Evolutionary conservation across 35 echinoderm and acorn worm species (phyloP), one percentile per base, ranked within the genome.

Genomic region (Lytechinus variegatus): DNA sequence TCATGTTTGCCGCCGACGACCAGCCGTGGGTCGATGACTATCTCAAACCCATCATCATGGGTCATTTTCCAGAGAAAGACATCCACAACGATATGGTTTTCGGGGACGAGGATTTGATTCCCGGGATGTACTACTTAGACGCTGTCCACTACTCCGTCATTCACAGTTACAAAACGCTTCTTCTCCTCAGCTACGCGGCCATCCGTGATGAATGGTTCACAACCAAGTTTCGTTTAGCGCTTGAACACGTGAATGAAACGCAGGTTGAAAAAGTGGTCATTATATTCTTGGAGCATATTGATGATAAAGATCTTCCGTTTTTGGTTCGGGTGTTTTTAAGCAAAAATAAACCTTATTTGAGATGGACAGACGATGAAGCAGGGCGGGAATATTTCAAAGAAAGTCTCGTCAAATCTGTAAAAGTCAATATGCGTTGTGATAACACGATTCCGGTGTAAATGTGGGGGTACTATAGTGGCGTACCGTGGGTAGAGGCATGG

Each of bases 171-270:
- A 93, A 93, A 54, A 93, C 92, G 92, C 19, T 93, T 5, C 54
- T 93, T 54, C 54, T 93, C 6, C 92, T 93, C 54, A 93, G 92
- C 92, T 56, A 93, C 92, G 92, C 92, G 53, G 10, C 92, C 11
- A 93, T 93, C 56, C 92, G 54, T 5, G 92, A 93, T 11, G 53
- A 93, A 13, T 93, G 92, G 92, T 93, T 93, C n/a, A 93, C 92
- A 4, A 24, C 92, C 0, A 93, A 93, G 92, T 93, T 93, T 55
- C 52, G 92, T 3, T 12, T 93, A 44, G 92, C 92, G 13, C 52
- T 93, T 12, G 92, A 93, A 57, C 92, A 93, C 92, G 92, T 93
- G 92, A 93, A 93, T 27, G 55, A 93, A 28, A 57, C 53, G 52
- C 52, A 93, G 24, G 53, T 93, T 5, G 92, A 93, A 54, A 93